Base-by-base conservation (phyloP, 2,113 vertebrate genomes). In the Ptilonorhynchus violaceus region DNA sequence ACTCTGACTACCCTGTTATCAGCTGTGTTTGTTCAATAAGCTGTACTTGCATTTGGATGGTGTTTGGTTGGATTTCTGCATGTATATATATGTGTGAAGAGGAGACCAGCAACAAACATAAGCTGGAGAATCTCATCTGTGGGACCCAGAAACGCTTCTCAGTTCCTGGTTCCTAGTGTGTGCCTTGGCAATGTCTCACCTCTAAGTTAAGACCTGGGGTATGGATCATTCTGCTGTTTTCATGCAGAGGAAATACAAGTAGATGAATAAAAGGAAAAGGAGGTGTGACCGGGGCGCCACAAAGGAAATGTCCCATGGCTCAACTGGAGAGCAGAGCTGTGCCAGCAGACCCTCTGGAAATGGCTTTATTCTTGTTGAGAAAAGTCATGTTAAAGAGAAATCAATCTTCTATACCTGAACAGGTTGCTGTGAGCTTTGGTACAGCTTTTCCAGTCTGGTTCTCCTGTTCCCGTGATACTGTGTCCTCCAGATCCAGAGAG, bases 81-180 rank as follows among this genome's bases (percentile, higher is more conserved):
- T 0, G 0, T 46, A 1, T 47, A 4, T 64, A 6, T 0, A 2
- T 42, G 37, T 39, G 37, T 13, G 12, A 55, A 17, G 28, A 53
- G 12, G 9, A 35, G 15, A 27, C 4, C 21, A 12, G 37, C 44
- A 24, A 66, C 15, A 58, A 85, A 68, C 27, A 27, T 0, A 37
- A 67, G 2, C 44, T 33, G 47, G 15, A n/a, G 20, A 19, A 53
- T n/a, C 12, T 39, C 30, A 31, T 12, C 6, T 21, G 16, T 15
- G 33, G 11, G 24, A 52, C 7, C 11, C 3, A 64, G 46, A 79
- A 69, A 31, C 24, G 16, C 9, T 44, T 80, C 39, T 79, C 15
- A 22, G 0, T 33, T 78, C 39, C 20, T 75, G 0, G 19, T 23
- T 82, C 33, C 8, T 37, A 6, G 1, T 47, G 17, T 17, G 18